Conservation (phyloP, 2,888 invertebrate species). For the Nemurella pictetii region DNA sequence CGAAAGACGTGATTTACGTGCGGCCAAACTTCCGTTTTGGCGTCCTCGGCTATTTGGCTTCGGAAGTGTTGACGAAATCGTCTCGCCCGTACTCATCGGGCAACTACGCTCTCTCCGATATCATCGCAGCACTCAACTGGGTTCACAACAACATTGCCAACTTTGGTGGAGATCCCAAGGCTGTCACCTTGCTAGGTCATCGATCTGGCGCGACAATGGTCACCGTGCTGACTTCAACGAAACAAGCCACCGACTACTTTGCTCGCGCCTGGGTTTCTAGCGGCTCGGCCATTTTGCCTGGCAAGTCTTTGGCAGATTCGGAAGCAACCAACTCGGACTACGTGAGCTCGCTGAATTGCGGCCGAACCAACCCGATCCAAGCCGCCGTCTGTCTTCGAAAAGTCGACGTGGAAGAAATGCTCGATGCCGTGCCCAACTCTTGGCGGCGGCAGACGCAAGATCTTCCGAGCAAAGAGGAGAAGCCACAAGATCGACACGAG, state of each 20-base stretch:
- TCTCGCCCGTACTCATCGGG: slow-evolving; percentile 77
- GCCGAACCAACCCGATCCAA: slow-evolving; percentile 52
- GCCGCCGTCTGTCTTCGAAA: slow-evolving; percentile 54
- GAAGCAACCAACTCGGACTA: slow-evolving; percentile 56
- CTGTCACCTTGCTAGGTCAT: slow-evolving; percentile 83
- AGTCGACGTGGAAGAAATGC: slow-evolving; percentile 57
- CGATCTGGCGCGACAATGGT: slow-evolving; percentile 83
- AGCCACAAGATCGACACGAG: slow-evolving; percentile 59
- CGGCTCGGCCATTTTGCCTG: slow-evolving; percentile 73
- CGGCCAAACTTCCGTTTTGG: slow-evolving; percentile 83
- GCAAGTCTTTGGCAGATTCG: slow-evolving; percentile 54
- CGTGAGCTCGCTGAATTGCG: slow-evolving; percentile 46
- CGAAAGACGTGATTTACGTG: slow-evolving; percentile 82
- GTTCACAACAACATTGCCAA: slow-evolving; percentile 77
- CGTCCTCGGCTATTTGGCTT: slow-evolving; percentile 78
- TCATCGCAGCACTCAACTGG: slow-evolving; percentile 77
- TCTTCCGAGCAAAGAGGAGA: slow-evolving; percentile 60
- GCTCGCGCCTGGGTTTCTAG: slow-evolving; percentile 80
- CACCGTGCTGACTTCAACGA: slow-evolving; percentile 68
- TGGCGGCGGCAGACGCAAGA: slow-evolving; percentile 66
- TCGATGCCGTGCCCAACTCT: slow-evolving; percentile 70
- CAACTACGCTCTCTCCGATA: slow-evolving; percentile 83
- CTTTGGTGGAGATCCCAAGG: slow-evolving; percentile 78
- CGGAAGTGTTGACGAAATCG: slow-evolving; percentile 68
- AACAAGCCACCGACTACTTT: slow-evolving; percentile 60